Conservation (phyloP, 2,888 invertebrate genomes). For the Bruchidius siliquastri region DNA sequence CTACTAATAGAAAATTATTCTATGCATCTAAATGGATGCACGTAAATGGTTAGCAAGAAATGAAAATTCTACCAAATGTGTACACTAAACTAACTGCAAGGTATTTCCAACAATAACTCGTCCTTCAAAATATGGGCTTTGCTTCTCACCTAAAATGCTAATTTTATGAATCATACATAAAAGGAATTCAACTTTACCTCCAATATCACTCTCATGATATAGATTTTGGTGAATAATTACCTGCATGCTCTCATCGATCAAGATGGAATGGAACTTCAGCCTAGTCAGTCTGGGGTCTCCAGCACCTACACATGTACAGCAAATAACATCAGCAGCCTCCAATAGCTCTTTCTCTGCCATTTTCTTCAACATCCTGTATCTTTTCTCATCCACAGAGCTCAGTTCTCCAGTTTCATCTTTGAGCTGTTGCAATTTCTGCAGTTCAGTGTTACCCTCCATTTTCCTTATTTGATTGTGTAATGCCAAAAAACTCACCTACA, state of each 20-base stretch:
- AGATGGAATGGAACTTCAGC: conserved; percentile 91
- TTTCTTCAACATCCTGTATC: conserved; percentile 86
- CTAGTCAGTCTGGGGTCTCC: conserved; percentile 92
- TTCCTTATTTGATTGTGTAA: conserved; percentile 96
- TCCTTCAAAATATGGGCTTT: too few species aligned
- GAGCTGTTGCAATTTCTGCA: conserved; percentile 90
- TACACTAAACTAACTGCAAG: too few species aligned
- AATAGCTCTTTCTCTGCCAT: conserved; percentile 85
- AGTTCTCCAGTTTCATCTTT: conserved; percentile 98
- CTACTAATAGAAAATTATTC: too few species aligned
- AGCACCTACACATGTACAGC: conserved; percentile 98
- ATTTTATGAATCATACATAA: too few species aligned
- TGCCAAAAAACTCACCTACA: conserved; percentile 72
- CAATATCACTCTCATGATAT: too few species aligned
- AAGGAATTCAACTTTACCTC: too few species aligned
- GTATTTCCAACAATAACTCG: too few species aligned
- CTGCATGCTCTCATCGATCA: conserved; percentile 92
- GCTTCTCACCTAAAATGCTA: too few species aligned
- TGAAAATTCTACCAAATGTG: too few species aligned
- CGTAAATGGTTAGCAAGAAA: too few species aligned
- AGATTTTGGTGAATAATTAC: too few species aligned
- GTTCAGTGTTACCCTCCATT: conserved; percentile 87
- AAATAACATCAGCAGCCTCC: conserved; percentile 97
- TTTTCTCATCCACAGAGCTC: conserved; percentile 90
- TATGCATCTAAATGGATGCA: too few species aligned